Evolutionary conservation across 2,113 vertebrate species (phyloP).

Genomic region (Sturnus vulgaris): DNA sequence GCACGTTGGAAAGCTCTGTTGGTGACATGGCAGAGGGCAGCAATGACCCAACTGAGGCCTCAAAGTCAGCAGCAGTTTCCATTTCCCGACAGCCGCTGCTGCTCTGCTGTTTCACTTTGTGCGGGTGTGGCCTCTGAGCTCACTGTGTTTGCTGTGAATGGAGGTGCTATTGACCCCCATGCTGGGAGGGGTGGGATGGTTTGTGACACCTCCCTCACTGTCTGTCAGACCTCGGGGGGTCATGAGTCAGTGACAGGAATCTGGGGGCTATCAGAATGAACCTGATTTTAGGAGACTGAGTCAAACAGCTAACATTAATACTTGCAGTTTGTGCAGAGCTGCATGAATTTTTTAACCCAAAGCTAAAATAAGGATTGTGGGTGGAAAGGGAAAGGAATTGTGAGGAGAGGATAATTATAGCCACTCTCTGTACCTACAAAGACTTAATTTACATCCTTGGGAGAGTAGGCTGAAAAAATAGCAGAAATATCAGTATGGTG

Average conservation of each 20-base stretch:
- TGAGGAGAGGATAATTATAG: background rate
- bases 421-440: background rate
- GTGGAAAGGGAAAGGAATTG: background rate
- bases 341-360: background rate
- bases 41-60: background rate
- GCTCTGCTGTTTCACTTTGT: accelerated
- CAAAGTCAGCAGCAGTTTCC: accelerated
- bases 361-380: slow-evolving; percentile 1
- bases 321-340: background rate
- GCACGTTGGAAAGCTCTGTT: background rate
- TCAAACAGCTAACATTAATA: background rate
- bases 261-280: background rate
- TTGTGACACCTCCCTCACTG: background rate
- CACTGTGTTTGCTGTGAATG: background rate
- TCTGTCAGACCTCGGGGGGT: no score
- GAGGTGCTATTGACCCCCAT: background rate
- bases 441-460: background rate
- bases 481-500: background rate
- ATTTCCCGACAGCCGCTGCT: background rate
- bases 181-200: background rate
- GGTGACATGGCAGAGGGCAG: background rate
- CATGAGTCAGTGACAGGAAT: accelerated
- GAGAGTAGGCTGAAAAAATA: background rate
- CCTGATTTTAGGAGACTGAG: background rate
- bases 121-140: background rate